A percentile compares a stretch with the other conserved stretches of the same genome.
Conservation (phyloP, 2,888 invertebrate genomes). For the Anoncus sp. region DNA sequence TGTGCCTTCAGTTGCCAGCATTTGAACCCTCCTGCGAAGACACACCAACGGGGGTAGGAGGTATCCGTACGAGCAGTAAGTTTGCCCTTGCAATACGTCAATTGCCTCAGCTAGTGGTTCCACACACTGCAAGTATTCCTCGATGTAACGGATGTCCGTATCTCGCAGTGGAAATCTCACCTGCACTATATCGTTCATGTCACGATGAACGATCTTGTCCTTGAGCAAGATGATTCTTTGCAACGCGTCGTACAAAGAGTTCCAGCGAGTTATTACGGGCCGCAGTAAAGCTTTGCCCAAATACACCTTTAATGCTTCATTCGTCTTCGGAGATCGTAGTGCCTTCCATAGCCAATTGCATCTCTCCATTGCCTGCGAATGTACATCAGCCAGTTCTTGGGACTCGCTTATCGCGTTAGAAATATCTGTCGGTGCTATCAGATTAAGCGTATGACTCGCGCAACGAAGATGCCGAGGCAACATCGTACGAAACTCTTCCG, state of each 20-base stretch:
- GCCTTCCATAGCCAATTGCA: slow-evolving; percentile 38
- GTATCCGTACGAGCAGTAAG: slow-evolving; percentile 1
- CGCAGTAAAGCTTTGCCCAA: not conserved
- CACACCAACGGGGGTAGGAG: slow-evolving; percentile 21
- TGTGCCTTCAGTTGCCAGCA: too few species aligned
- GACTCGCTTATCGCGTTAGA: not conserved
- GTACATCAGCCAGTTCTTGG: not conserved
- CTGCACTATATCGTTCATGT: too few species aligned
- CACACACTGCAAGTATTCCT: slow-evolving; percentile 4
- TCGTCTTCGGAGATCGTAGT: slow-evolving; percentile 26
- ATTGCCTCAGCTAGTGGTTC: slow-evolving; percentile 5
- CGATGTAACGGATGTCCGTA: slow-evolving; percentile 18
- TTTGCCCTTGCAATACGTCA: slow-evolving; percentile 14
- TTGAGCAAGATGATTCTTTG: too few species aligned
- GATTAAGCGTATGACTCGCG: not conserved
- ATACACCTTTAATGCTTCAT: slow-evolving; percentile 21
- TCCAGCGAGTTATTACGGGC: too few species aligned
- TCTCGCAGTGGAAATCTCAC: not conserved
- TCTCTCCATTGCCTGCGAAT: slow-evolving; percentile 13
- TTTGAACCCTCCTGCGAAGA: not conserved
- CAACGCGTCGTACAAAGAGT: too few species aligned
- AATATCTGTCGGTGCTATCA: slow-evolving; percentile 8
- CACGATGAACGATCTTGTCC: too few species aligned
- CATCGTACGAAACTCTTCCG: slow-evolving; percentile 10
- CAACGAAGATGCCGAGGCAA: slow-evolving; percentile 36